Conservation (phyloP, 2,113 vertebrate genomes). For the Vireo altiloquus region DNA sequence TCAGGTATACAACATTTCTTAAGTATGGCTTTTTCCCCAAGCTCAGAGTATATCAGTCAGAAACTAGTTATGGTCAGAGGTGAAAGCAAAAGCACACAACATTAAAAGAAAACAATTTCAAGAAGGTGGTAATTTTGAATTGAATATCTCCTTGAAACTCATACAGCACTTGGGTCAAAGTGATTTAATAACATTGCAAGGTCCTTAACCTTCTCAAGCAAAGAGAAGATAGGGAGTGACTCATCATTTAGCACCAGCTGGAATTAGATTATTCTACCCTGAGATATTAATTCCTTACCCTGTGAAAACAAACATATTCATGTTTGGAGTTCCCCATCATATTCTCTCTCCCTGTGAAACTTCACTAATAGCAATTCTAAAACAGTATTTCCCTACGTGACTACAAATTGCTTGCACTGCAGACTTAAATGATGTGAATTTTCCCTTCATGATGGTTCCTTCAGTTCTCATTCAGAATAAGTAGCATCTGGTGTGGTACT, state of each 20-base stretch:
- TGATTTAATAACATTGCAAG: neutral
- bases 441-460: slow-evolving; percentile 6
- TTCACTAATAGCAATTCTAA: neutral
- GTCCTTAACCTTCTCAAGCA: neutral
- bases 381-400: neutral
- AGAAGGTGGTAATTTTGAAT: neutral
- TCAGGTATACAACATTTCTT: neutral
- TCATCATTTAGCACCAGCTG: neutral
- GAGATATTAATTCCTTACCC: neutral
- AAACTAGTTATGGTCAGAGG: neutral
- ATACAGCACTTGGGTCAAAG: neutral
- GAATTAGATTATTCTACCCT: neutral
- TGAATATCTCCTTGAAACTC: neutral
- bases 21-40: neutral
- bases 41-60: neutral
- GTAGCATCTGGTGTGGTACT: slow-evolving; percentile 31
- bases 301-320: neutral
- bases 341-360: neutral
- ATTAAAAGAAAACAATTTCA: neutral
- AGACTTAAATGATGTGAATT: neutral
- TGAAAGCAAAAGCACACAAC: neutral
- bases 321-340: neutral
- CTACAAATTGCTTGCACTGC: slow-evolving; percentile 3
- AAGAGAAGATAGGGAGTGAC: neutral
- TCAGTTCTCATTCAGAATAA: slow-evolving; percentile 27